Evolutionary conservation across 2,797 vertebrate species (phyloP).

Genomic region (Todus mexicanus): DNA sequence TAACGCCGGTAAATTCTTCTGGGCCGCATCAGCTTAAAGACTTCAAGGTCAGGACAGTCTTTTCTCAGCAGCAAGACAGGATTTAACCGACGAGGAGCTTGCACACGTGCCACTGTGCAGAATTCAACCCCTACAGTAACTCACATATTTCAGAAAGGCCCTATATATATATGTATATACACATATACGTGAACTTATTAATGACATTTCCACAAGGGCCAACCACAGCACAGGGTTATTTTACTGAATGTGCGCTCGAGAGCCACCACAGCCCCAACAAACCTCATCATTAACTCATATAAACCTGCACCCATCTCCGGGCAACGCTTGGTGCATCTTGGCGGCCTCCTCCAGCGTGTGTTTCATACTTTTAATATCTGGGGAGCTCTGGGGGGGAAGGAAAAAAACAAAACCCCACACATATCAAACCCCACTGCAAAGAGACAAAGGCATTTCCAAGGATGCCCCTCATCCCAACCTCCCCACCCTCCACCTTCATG

Average conservation of each 20-base stretch:
- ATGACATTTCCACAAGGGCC: not conserved
- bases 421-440: too few species aligned
- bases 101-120: fast-evolving
- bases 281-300: fast-evolving
- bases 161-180: too few species aligned
- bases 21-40: not conserved
- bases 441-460: too few species aligned
- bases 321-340: fast-evolving
- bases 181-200: not conserved
- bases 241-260: not conserved
- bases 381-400: too few species aligned
- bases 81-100: not conserved
- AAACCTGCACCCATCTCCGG: fast-evolving
- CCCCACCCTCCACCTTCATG: not conserved
- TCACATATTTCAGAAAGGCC: not conserved
- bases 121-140: not conserved
- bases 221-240: not conserved
- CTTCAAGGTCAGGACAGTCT: not conserved
- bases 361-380: not conserved
- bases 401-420: too few species aligned
- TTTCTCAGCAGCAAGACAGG: not conserved
- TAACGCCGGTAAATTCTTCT: not conserved
- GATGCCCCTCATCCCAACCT: too few species aligned
- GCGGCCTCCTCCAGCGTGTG: not conserved
- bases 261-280: not conserved